Percentiles rank a stretch among this genome's conserved stretches.
These are phyloP conservation scores for Microcebus murinus DNA, from an alignment of 2,113 vertebrate species.

Conservation along the genomic window DNA sequence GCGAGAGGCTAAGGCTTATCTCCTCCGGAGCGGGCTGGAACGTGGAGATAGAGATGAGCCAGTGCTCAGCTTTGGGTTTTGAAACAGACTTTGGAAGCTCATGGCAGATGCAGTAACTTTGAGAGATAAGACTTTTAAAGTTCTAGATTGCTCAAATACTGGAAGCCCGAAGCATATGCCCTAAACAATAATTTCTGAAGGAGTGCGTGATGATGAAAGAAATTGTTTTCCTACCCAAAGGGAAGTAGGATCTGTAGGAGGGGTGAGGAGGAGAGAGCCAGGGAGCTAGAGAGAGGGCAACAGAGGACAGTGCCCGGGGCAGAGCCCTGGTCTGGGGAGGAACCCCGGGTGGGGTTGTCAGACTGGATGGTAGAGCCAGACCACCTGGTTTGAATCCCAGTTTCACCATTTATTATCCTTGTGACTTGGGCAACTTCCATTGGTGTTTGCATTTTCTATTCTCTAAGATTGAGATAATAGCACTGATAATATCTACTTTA, in stretches of 20 bases:
- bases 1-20: not conserved
- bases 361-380: not conserved
- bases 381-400: rapidly evolving
- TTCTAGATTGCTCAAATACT: not conserved
- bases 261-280: not conserved
- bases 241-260: not conserved
- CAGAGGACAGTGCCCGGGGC: not conserved
- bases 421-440: not conserved
- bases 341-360: not conserved
- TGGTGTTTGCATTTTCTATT: not conserved
- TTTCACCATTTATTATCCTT: not conserved
- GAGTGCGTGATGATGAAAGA: not conserved
- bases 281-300: not conserved
- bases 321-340: too few species aligned
- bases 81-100: not conserved
- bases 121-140: constrained; percentile 12
- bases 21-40: not conserved
- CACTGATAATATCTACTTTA: not conserved
- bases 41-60: not conserved
- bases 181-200: not conserved
- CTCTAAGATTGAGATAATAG: not conserved
- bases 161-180: not conserved
- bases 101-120: not conserved
- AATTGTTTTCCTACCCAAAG: not conserved
- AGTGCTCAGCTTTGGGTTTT: not conserved